These are phyloP conservation scores for Petrocephalus schoutedeni DNA, from an alignment of 2,797 vertebrate species.

Conservation along the genomic window DNA sequence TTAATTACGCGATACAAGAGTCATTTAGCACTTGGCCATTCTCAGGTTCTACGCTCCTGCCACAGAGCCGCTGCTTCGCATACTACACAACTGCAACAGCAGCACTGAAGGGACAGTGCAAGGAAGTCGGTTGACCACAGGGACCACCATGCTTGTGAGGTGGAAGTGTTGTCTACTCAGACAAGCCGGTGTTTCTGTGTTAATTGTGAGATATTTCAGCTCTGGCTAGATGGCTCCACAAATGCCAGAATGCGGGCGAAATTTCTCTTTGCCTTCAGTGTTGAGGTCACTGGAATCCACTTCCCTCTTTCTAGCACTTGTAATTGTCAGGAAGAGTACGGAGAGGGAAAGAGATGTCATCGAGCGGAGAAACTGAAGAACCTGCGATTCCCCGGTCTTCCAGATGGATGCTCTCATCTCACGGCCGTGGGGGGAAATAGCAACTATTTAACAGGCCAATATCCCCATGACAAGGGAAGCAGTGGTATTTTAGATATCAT, in stretches of 20 bases:
- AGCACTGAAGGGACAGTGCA: neutral
- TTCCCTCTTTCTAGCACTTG: neutral
- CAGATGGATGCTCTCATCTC: neutral
- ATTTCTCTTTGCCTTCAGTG: neutral
- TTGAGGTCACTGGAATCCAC: neutral
- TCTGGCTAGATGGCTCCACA: neutral
- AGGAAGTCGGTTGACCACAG: neutral
- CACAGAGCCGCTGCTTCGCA: neutral
- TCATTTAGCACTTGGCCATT: neutral
- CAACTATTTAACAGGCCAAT: neutral
- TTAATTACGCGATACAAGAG: conserved; percentile 1
- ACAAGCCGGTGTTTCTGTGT: neutral
- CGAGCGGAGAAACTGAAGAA: neutral
- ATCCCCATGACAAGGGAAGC: neutral
- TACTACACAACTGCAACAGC: neutral
- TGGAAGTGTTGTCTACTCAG: neutral
- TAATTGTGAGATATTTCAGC: neutral
- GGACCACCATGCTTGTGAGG: neutral
- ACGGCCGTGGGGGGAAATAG: neutral
- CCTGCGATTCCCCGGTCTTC: neutral
- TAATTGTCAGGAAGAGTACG: neutral
- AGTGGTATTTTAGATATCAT: neutral
- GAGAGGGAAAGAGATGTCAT: neutral
- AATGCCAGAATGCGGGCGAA: neutral
- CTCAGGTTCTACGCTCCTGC: neutral